A percentile compares a stretch with the other conserved stretches of the same genome.
These are phyloP conservation scores for Bembecia ichneumoniformis DNA, from an alignment of 2,888 invertebrate genomes.

Conservation along the genomic window DNA sequence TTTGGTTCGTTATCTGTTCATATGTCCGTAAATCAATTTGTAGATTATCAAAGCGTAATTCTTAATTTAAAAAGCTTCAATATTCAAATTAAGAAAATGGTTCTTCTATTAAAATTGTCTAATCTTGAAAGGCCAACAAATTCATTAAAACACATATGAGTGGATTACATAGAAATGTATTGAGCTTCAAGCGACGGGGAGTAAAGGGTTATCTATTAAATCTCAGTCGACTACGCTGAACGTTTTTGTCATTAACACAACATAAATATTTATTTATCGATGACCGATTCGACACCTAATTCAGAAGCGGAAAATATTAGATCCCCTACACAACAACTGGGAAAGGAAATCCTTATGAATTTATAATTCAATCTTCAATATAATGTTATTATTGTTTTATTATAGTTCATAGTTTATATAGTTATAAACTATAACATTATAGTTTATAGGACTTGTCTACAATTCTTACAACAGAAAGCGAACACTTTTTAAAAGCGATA, in stretches of 20 bases:
- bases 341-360: no score
- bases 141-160: conserved; percentile 16
- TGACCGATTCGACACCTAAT: conserved; percentile 35
- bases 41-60: no score
- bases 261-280: conserved; percentile 60
- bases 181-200: conserved; percentile 29
- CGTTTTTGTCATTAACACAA: conserved; percentile 61
- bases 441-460: no score
- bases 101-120: conserved; percentile 16
- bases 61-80: conserved; percentile 6
- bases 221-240: conserved; percentile 43
- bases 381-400: no score
- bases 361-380: no score
- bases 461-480: no score
- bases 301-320: conserved; percentile 46
- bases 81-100: conserved; percentile 16
- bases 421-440: no score
- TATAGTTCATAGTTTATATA: no score
- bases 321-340: conserved; percentile 4
- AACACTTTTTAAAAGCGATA: no score
- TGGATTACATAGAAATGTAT: conserved; percentile 14
- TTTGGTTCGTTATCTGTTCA: no score
- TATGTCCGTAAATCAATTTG: no score
- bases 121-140: conserved; percentile 10
- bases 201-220: conserved; percentile 48